Percentiles rank a stretch among this genome's conserved stretches.
Evolutionary conservation across 2,888 invertebrate species (phyloP).

Genomic region (Hololepta plana): DNA sequence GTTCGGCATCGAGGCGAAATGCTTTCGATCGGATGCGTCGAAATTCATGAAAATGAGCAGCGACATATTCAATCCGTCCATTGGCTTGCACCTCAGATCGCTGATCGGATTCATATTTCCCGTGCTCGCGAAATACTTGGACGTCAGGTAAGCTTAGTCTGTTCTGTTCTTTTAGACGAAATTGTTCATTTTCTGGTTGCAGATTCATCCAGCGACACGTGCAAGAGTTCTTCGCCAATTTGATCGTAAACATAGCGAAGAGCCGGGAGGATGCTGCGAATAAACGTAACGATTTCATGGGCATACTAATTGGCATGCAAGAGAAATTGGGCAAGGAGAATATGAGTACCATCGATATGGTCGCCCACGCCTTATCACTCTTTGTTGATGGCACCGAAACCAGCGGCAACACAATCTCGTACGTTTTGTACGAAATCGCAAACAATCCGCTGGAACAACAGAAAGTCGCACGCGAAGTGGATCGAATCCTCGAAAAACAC

Average conservation of each 20-base stretch:
- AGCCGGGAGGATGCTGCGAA: no score
- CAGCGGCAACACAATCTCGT: conserved; percentile 24
- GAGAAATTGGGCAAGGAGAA: conserved; percentile 12
- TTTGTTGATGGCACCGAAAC: conserved; percentile 31
- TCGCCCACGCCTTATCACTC: conserved; percentile 25
- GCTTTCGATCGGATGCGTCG: conserved; percentile 17
- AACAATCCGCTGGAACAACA: conserved; percentile 23
- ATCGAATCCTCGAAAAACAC: conserved; percentile 15
- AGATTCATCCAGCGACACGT: no score
- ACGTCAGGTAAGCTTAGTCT: no score
- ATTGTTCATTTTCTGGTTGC: no score
- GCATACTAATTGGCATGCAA: conserved; percentile 21
- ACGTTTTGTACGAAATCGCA: conserved; percentile 24
- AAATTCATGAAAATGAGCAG: conserved; percentile 15
- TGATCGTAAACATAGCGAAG: no score
- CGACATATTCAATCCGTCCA: no score
- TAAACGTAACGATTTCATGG: conserved; percentile 26
- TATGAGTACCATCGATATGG: conserved; percentile 16
- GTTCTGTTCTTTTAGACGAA: no score
- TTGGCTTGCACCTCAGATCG: no score
- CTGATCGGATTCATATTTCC: no score
- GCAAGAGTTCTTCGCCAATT: no score
- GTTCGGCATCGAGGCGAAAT: conserved; percentile 24
- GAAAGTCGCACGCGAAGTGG: conserved; percentile 24
- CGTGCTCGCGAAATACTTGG: no score